Percentiles rank a stretch among this genome's conserved stretches.
Evolutionary conservation across 2,888 invertebrate species (phyloP).

Genomic region (Cenopis cana): DNA sequence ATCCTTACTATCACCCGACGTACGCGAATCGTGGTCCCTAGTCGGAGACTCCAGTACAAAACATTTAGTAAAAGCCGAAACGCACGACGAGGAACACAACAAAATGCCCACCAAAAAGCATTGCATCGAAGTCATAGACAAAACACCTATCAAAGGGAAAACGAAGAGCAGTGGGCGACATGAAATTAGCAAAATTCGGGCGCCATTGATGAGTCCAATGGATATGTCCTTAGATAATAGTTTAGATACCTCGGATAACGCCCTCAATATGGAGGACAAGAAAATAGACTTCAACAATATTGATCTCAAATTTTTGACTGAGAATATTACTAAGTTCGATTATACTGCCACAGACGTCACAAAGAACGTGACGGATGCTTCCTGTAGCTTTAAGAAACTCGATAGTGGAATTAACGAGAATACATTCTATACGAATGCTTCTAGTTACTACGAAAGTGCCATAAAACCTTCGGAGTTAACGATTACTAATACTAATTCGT

Average conservation of each 20-base stretch:
- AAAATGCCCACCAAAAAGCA: constrained; percentile 63
- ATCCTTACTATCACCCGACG: constrained; percentile 54
- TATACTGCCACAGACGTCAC: constrained; percentile 58
- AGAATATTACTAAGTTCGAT: constrained; percentile 68
- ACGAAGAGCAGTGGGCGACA: constrained; percentile 63
- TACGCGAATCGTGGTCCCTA: constrained; percentile 65
- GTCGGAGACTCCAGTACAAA: constrained; percentile 66
- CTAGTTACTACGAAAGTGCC: constrained; percentile 81
- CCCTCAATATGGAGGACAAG: constrained; percentile 71
- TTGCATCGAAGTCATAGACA: constrained; percentile 57
- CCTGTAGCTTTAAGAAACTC: constrained; percentile 71
- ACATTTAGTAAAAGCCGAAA: constrained; percentile 61
- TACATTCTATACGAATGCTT: constrained; percentile 73
- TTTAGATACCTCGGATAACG: constrained; percentile 69
- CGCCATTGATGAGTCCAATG: constrained; percentile 62
- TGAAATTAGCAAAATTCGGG: constrained; percentile 77
- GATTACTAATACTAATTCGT: constrained; percentile 64
- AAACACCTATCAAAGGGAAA: constrained; percentile 73
- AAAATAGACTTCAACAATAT: constrained; percentile 78
- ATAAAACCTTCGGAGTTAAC: constrained; percentile 82
- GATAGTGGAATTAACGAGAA: constrained; percentile 80
- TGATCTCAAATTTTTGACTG: constrained; percentile 81
- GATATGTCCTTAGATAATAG: constrained; percentile 78
- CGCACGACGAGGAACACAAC: constrained; percentile 55
- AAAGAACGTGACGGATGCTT: constrained; percentile 62